These are phyloP conservation scores for Eudorcas thomsonii DNA, from an alignment of 2,113 vertebrate genomes.

Conservation along the genomic window DNA sequence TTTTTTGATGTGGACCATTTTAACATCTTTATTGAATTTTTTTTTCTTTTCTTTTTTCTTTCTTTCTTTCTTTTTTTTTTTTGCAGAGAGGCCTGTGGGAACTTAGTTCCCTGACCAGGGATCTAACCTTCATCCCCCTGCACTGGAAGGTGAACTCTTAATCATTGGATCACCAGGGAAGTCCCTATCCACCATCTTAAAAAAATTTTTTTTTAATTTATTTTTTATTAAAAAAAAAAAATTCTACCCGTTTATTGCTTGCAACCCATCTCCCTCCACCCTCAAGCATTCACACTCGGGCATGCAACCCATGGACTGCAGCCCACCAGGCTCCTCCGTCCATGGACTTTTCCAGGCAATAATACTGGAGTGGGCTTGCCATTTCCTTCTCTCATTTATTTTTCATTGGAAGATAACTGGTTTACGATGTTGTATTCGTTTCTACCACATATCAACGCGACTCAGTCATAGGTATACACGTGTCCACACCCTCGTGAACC, in stretches of 20 bases:
- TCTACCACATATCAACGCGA: accelerated
- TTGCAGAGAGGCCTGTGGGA: not conserved
- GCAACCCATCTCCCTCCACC: not conserved
- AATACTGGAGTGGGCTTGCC: not conserved
- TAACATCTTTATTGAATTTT: not conserved
- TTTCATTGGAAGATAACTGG: not conserved
- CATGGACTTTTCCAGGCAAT: not conserved
- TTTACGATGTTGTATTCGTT: not conserved
- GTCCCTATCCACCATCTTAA: not conserved
- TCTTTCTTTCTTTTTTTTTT: too few relatives aligned
- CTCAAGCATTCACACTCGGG: not conserved
- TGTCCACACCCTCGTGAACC: not conserved
- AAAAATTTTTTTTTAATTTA: accelerated
- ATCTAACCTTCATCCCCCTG: not conserved
- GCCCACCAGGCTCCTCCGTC: not conserved
- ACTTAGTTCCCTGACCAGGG: not conserved
- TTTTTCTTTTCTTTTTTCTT: not conserved
- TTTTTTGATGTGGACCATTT: not conserved
- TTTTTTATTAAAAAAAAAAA: not conserved
- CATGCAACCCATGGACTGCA: not conserved
- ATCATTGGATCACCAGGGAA: not conserved
- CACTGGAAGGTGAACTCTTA: not conserved
- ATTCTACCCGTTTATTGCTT: not conserved
- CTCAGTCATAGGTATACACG: not conserved
- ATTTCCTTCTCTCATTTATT: not conserved